Evolutionary conservation across 92 coral and sea anemone species (phyloP), one percentile per base, ranked within the genome.

Genomic region (Galaxea fascicularis): DNA sequence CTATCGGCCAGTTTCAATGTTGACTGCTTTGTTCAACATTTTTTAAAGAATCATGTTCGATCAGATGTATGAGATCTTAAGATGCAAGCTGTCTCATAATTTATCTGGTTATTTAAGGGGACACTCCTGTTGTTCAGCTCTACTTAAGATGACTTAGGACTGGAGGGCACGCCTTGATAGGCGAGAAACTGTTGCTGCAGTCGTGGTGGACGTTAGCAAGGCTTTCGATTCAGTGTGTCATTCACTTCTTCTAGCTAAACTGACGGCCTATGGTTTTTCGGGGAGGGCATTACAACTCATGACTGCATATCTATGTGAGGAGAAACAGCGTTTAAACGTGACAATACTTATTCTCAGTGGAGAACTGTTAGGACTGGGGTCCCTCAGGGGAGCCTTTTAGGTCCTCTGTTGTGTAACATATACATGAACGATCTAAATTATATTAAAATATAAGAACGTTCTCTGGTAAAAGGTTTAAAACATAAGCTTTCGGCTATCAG

Each of bases 91-190:
- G 10, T 82, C 88, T 0, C 80, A 21, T 27, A 88, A 82, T 70
- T 73, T 82, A 25, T 82, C 85, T 27, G 92, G 87, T 12, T 88
- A 73, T 30, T n/a, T 82, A 31, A 88, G 65, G 46, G 88, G 88
- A n/a, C n/a, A n/a, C n/a, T n/a, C n/a, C n/a, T n/a, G n/a, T n/a
- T n/a, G n/a, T n/a, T n/a, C n/a, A n/a, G n/a, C n/a, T 18, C 16
- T 18, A 4, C 68, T 62, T 5, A 62, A 62, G 17, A 62, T 62
- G 68, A 62, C 68, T 10, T 0, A 62, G 68, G 68, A 62, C 16
- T 62, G 68, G 68, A n/a, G 68, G 9, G 68, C 68, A 62, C 7
- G 26, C 16, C 68, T 62, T 62, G 68, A 62, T 15, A n/a, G 30
- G 17, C 8, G 68, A n/a, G 26, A 62, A n/a, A 10, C 25, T 62